These are phyloP conservation scores for Myiothlypis chrysogaster DNA, from an alignment of 2,797 vertebrate genomes.

Conservation along the genomic window DNA sequence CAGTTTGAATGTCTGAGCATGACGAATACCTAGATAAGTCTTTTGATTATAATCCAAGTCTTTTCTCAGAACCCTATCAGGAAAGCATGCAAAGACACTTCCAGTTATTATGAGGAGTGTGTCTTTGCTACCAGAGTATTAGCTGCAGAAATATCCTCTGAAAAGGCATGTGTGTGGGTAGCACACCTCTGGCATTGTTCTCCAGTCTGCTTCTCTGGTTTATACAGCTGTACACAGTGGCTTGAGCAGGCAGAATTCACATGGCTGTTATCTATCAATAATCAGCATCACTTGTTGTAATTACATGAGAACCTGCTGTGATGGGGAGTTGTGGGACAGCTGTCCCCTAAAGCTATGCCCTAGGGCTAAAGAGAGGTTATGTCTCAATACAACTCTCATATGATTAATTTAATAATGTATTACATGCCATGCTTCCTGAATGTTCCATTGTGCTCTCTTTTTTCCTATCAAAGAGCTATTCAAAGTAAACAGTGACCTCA, in stretches of 20 bases:
- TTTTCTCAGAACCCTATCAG: background rate
- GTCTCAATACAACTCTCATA: background rate
- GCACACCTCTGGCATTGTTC: background rate
- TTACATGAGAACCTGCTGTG: background rate
- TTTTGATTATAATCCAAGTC: background rate
- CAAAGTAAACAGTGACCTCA: slow-evolving; percentile 71
- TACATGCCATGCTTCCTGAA: slow-evolving; percentile 47
- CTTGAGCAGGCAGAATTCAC: slow-evolving; percentile 1
- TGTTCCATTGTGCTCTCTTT: slow-evolving; percentile 45
- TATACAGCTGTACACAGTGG: background rate
- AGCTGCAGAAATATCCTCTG: background rate
- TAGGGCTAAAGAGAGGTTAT: background rate
- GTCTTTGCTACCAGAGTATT: background rate
- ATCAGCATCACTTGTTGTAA: background rate
- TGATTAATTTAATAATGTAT: slow-evolving; percentile 52
- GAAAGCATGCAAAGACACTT: background rate
- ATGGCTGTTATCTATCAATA: background rate
- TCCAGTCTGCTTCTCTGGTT: background rate
- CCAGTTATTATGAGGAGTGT: background rate
- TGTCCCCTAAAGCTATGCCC: background rate
- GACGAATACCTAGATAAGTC: background rate
- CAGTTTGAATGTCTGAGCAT: background rate
- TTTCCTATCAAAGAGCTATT: slow-evolving; percentile 63
- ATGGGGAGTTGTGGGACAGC: background rate
- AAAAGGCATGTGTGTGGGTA: background rate